Base-by-base conservation (phyloP, 2,113 vertebrate genomes). In the Pantherophis guttatus region DNA sequence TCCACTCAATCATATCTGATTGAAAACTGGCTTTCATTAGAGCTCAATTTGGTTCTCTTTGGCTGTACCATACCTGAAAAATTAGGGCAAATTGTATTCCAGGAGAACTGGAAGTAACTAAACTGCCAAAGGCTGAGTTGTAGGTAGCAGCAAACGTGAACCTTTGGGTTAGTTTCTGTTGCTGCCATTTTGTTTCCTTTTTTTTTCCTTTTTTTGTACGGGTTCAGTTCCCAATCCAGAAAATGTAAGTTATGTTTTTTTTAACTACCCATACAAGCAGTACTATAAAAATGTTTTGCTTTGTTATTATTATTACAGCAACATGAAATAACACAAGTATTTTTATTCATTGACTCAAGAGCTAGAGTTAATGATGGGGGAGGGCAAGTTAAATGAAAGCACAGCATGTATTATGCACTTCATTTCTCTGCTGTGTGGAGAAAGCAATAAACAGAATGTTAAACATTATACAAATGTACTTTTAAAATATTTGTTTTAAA, bases 401-500 rank as follows among this genome's bases (percentile, higher is more conserved):
- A 98, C 97, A 97, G 97, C 98, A 97, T 98, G 97, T 98, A 98
- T 97, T 97, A 98, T 98, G 98, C 98, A 98, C 98, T 98, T 98
- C 97, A 97, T 98, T 98, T 98, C 98, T 98, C 98, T 98, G 98
- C 98, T 98, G 98, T 98, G 98, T 98, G 98, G 98, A 98, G 98
- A 98, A 98, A 98, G 97, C 98, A 98, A 97, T 98, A 98, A 98
- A 97, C 97, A 97, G 96, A 98, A 98, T 98, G 97, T 98, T 98
- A 98, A 98, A 98, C 97, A 98, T 98, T 98, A 98, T 97, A 97
- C 97, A 98, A 98, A 95, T 97, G 97, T 97, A 97, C 97, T 97
- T 98, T 97, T 96, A 95, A 98, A 98, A 97, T 97, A 98, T 98
- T 98, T 98, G 97, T 98, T 98, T 98, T 98, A 96, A 98, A 98